phyloP scores from a whole-genome alignment of 2,113 vertebrate genomes.

The Cheilinus undulatus region DNA sequence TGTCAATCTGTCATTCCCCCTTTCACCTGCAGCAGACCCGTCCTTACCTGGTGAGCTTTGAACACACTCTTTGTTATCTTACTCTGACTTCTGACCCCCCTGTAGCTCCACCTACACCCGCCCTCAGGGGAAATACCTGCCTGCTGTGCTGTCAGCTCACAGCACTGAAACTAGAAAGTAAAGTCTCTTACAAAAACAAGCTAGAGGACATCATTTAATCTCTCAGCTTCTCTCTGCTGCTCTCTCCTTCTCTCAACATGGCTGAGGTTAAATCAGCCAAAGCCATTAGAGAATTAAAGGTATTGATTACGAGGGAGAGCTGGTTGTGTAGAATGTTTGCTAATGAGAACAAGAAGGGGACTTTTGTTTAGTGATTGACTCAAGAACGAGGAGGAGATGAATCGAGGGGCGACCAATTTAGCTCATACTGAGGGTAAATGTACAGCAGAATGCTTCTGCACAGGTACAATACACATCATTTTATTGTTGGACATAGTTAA shows the following conservation, averaged over 20 bases:
- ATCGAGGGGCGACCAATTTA: conserved; percentile 36
- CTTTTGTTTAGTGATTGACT: conserved; percentile 58
- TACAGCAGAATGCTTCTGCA: neutral
- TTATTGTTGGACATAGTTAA: conserved; percentile 21
- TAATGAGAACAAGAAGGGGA: conserved; percentile 66
- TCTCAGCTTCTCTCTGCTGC: conserved; percentile 13
- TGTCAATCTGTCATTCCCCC: conserved; percentile 9
- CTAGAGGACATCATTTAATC: conserved; percentile 51
- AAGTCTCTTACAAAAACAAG: conserved; percentile 38
- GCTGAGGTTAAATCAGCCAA: conserved; percentile 24
- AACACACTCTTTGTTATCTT: conserved; percentile 38
- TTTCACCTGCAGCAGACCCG: conserved; percentile 19
- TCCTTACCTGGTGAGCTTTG: conserved; percentile 11
- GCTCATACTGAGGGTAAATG: conserved; percentile 33
- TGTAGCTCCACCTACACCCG: conserved; percentile 35
- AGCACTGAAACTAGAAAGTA: conserved; percentile 41
- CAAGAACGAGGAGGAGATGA: conserved; percentile 38
- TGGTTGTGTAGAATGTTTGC: conserved; percentile 63
- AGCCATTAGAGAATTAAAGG: conserved; percentile 76
- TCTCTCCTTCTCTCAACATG: conserved; percentile 26
- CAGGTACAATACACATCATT: conserved; percentile 25
- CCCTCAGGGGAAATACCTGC: conserved; percentile 66
- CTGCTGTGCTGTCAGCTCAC: conserved; percentile 16
- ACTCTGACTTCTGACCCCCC: conserved; percentile 52
- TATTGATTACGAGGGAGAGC: conserved; percentile 71